Evolutionary conservation across 2,797 vertebrate species (phyloP), one percentile per base, ranked within the genome.

Genomic region (Coregonus ussuriensis): DNA sequence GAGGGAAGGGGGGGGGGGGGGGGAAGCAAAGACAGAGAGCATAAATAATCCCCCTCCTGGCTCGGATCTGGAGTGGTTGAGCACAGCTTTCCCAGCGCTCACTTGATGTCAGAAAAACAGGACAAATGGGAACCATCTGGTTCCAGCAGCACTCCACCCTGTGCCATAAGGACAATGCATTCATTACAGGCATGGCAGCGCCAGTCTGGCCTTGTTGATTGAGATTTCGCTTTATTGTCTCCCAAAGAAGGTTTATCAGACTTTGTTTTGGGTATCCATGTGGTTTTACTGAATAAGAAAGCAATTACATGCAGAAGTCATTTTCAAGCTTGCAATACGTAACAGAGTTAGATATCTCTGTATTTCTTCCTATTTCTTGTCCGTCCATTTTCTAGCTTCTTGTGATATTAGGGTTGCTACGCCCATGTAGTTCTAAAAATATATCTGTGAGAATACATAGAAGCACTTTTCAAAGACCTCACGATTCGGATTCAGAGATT

Each of bases 41-140:
- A 93, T 89, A 93, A 95, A 94, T 93, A 89, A 94, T 93, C 87
- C 87, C 82, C 31, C 74, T 81, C 83, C 84, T 84, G 88, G 81
- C 82, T 81, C 76, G 63, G 83, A 90, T 83, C 80, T 87, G 74
- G 81, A 89, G 83, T 6, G 74, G 83, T 71, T 78, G 53, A 16
- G 71, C 90, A 92, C 89, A 91, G 91, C 89, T 91, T 93, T 92
- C 93, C 93, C 94, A 95, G 92, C 89, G 85, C 91, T 93, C 92
- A 91, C 87, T 91, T 87, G 87, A 88, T 94, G 93, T 95, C 94
- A 95, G 94, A 95, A 93, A 92, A 92, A 92, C 93, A 95, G 86
- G 85, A 96, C 95, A 95, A 97, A 96, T 94, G 93, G 91, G 93
- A 96, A 94, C 94, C 96, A 96, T 96, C 96, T 96, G 97, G 92